phyloP scores from a whole-genome alignment of 2,888 invertebrate genomes.

The Choreutis nemorana region DNA sequence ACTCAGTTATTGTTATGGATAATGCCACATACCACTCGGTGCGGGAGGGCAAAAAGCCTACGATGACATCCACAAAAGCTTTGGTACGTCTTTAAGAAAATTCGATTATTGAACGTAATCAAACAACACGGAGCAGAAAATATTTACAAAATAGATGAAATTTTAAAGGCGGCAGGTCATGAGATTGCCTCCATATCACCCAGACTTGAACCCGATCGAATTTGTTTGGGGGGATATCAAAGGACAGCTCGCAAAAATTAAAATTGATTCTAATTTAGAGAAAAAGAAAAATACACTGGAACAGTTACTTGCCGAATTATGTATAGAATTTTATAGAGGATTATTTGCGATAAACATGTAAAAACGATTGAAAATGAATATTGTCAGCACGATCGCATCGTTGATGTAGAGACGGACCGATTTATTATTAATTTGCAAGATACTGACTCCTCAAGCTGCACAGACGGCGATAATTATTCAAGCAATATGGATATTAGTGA shows the following conservation, averaged over 20 bases:
- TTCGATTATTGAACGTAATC: constrained; percentile 1
- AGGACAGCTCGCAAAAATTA: neutral
- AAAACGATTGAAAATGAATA: neutral
- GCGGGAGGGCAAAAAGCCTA: neutral
- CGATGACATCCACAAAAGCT: neutral
- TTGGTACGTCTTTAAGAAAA: neutral
- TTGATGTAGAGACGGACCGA: constrained; percentile 1
- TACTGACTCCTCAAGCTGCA: too few relatives aligned
- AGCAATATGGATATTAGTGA: too few relatives aligned
- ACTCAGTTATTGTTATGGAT: constrained; percentile 1
- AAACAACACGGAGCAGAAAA: constrained; percentile 1
- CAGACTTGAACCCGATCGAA: constrained; percentile 2
- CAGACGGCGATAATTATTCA: too few relatives aligned
- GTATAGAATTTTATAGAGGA: neutral
- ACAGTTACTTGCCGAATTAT: constrained; percentile 1
- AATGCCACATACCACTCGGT: constrained; percentile 1
- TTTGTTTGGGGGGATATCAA: constrained; percentile 1
- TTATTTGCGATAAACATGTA: constrained; percentile 1
- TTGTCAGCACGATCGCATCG: constrained; percentile 1
- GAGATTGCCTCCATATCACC: neutral
- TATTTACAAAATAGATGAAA: constrained; percentile 1
- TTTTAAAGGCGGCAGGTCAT: constrained; percentile 1
- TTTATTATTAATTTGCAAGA: neutral
- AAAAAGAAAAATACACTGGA: neutral
- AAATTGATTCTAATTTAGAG: neutral